Evolutionary conservation across 2,113 vertebrate genomes (phyloP).

Genomic region (Malurus alboscapulatus): DNA sequence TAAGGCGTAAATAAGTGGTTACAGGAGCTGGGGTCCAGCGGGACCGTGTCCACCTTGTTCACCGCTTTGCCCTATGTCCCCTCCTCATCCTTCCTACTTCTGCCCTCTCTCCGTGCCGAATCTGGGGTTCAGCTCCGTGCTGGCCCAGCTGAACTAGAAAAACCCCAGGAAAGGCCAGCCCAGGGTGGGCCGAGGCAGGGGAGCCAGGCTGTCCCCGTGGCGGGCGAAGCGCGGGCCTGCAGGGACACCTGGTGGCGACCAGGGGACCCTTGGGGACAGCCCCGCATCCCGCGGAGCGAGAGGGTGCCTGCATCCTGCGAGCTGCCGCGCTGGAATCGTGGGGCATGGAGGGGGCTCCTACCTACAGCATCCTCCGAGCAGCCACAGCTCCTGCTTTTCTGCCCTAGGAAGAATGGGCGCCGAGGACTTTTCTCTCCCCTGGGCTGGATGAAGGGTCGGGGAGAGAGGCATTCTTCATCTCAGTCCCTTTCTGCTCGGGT

Average conservation of each 20-base stretch:
- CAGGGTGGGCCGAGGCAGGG: not conserved
- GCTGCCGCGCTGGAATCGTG: fast-evolving
- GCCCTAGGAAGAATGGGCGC: not conserved
- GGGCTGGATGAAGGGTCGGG: not conserved
- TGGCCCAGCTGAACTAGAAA: not conserved
- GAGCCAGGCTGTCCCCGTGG: not conserved
- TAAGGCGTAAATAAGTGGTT: not conserved
- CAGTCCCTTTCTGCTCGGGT: not conserved
- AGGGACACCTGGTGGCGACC: conserved; percentile 52
- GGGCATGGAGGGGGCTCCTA: fast-evolving
- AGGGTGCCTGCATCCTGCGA: not conserved
- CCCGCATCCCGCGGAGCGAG: not conserved
- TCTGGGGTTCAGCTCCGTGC: not conserved
- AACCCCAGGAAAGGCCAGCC: not conserved
- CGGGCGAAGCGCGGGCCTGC: not conserved
- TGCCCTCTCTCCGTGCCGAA: not conserved
- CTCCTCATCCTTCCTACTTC: not conserved
- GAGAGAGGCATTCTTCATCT: not conserved
- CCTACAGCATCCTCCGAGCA: not conserved
- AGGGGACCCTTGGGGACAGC: not conserved
- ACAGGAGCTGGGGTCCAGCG: not conserved
- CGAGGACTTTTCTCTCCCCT: not conserved
- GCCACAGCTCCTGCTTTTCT: not conserved
- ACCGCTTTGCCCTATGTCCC: not conserved
- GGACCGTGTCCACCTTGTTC: not conserved